Base-by-base conservation (phyloP, 1,140 invertebrate species). In the Laupala kohalensis region DNA sequence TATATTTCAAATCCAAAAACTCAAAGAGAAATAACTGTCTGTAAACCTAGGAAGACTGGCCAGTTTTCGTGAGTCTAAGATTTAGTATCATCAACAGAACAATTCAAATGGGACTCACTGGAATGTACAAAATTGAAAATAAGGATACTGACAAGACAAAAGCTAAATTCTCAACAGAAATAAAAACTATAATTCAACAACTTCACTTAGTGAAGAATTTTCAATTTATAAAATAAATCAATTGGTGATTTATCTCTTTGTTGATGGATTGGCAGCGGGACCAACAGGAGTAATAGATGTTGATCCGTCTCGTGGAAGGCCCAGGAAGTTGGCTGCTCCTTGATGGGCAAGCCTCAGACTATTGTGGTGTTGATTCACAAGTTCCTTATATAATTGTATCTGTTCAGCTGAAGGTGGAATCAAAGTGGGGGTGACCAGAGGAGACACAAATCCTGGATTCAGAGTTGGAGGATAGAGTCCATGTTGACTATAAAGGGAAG, bases 281-380 rank as follows among this genome's bases (percentile, higher is more conserved):
- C 53, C 69, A 6, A 73, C 72, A 19, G 72, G 72, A 12, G 72
- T 73, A 26, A 73, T 73, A 23, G 72, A 73, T n/a, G 69, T 70
- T 19, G 72, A 73, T 12, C 72, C 72, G 67, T 73, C 72, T 23
- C 69, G 25, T 30, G 69, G 72, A 4, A 73, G 27, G 25, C 72
- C 72, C n/a, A 73, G 63, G 53, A 73, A 70, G 62, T 37, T 71
- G 25, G 30, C 25, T 6, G 26, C 64, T n/a, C 71, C 37, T 13
- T 28, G 67, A 13, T 71, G 63, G 9, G 65, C 27, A 37, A 28
- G 29, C 12, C 29, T 29, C 65, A 37, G 25, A 28, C n/a, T 62
- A 64, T n/a, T 23, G 13, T 62, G 53, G 26, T 71, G 71, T 15
- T 30, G 37, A 63, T 53, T 29, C 25, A 73, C 27, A 4, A 73